Evolutionary conservation across 2,797 vertebrate genomes (phyloP).

Genomic region (Anas bahamensis): DNA sequence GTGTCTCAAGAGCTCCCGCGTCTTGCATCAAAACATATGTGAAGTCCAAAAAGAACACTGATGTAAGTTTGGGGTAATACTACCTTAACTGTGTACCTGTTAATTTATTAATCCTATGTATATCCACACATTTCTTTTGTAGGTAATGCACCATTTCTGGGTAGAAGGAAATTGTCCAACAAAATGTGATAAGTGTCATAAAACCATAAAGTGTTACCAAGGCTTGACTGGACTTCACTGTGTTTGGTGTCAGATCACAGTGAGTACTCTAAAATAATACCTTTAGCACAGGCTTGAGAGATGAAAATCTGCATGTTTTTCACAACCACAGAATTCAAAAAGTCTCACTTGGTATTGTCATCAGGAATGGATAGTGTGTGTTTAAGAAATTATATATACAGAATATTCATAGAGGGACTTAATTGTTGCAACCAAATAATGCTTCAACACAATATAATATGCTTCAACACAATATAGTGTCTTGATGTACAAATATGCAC

Average conservation of each 20-base stretch:
- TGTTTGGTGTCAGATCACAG: slow-evolving; percentile 97
- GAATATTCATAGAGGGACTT: not conserved
- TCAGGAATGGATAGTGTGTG: not conserved
- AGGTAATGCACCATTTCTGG: slow-evolving; percentile 98
- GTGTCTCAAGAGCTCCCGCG: slow-evolving; percentile 88
- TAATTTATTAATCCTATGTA: not conserved
- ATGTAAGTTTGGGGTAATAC: slow-evolving; percentile 80
- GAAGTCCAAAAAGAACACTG: slow-evolving; percentile 94
- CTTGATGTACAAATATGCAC: no score
- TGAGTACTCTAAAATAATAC: slow-evolving; percentile 73
- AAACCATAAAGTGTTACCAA: slow-evolving; percentile 96
- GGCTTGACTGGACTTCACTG: slow-evolving; percentile 95
- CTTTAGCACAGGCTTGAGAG: not conserved
- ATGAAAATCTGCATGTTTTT: not conserved
- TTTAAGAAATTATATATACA: not conserved
- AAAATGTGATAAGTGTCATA: slow-evolving; percentile 96
- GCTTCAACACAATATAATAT: not conserved
- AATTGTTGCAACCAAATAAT: not conserved
- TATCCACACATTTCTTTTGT: slow-evolving; percentile 19
- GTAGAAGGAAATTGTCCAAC: slow-evolving; percentile 95
- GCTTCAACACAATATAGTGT: not conserved
- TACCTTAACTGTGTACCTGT: not conserved
- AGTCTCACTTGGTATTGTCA: not conserved
- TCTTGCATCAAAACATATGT: slow-evolving; percentile 96
- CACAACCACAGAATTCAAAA: not conserved